phyloP scores from a whole-genome alignment of 2,113 vertebrate species.

The Orycteropus afer region DNA sequence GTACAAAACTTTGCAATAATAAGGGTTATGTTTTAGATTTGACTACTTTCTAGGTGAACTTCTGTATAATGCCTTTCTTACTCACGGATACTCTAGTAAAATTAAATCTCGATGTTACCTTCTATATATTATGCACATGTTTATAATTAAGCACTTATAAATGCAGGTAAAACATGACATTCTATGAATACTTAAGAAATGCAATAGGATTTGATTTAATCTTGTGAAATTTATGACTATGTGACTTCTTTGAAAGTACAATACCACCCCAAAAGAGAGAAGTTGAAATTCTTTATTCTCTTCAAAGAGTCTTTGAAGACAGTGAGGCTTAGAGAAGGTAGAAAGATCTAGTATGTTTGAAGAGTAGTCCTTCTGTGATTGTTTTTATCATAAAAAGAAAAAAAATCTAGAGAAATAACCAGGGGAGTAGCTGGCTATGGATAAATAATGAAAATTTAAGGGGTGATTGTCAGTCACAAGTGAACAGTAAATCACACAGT shows the following conservation, averaged over 20 bases:
- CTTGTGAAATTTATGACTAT: not conserved
- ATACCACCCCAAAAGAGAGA: conserved; percentile 26
- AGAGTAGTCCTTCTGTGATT: conserved; percentile 41
- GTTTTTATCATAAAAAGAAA: conserved; percentile 41
- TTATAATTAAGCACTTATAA: conserved; percentile 40
- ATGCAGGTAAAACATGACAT: conserved; percentile 24
- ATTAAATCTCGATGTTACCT: conserved; percentile 28
- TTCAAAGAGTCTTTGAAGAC: conserved; percentile 62
- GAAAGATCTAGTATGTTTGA: conserved; percentile 49
- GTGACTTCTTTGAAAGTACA: conserved; percentile 39
- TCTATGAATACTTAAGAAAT: not conserved
- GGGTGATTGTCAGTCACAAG: not conserved
- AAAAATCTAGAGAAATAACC: not conserved
- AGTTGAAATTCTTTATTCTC: conserved; percentile 5
- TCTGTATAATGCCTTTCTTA: conserved; percentile 32
- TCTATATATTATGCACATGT: not conserved
- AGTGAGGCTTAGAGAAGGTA: conserved; percentile 33
- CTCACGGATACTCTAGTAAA: not conserved
- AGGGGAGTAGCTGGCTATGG: not conserved
- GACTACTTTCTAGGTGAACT: conserved; percentile 71
- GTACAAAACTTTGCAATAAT: conserved; percentile 64
- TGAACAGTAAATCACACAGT: conserved; percentile 28
- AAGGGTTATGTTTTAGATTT: conserved; percentile 69
- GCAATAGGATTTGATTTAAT: conserved; percentile 47
- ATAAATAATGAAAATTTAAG: conserved; percentile 52